phyloP scores from a whole-genome alignment of 2,797 vertebrate genomes.

The Bucorvus abyssinicus region DNA sequence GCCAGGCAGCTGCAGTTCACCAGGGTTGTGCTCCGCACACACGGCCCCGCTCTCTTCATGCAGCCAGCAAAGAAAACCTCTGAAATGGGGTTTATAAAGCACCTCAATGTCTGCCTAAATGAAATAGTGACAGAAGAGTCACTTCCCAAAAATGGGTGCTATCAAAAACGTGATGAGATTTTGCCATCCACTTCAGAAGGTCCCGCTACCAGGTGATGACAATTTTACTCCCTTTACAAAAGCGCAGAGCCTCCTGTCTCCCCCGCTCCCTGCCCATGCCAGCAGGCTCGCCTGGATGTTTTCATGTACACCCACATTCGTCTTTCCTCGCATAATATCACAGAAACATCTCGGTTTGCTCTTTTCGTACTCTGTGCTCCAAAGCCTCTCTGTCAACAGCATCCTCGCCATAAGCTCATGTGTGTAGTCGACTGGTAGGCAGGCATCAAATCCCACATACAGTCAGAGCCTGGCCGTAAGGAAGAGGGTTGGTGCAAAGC shows the following conservation, averaged over 20 bases:
- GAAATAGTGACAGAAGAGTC: fast-evolving
- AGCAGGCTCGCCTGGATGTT: not conserved
- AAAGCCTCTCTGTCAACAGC: not conserved
- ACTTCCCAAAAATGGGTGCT: not conserved
- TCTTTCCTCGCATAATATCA: slow-evolving; percentile 1
- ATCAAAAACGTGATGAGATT: not conserved
- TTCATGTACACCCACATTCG: slow-evolving; percentile 41
- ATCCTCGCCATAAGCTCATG: not conserved
- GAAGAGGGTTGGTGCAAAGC: not conserved
- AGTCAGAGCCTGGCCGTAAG: not conserved
- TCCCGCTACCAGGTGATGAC: not conserved
- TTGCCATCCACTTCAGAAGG: not conserved
- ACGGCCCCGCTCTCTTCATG: not conserved
- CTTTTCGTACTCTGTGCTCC: not conserved
- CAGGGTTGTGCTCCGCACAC: not conserved
- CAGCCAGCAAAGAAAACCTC: not conserved
- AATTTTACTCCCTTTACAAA: not conserved
- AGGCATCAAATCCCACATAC: not conserved
- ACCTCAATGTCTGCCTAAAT: not conserved
- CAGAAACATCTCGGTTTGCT: slow-evolving; percentile 15
- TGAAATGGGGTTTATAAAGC: not conserved
- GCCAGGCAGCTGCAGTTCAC: not conserved
- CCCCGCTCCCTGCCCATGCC: not conserved
- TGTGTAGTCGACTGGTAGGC: not conserved
- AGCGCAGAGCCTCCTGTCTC: not conserved